These are phyloP conservation scores for Garrulus glandarius DNA, from an alignment of 2,797 vertebrate genomes.

Conservation along the genomic window DNA sequence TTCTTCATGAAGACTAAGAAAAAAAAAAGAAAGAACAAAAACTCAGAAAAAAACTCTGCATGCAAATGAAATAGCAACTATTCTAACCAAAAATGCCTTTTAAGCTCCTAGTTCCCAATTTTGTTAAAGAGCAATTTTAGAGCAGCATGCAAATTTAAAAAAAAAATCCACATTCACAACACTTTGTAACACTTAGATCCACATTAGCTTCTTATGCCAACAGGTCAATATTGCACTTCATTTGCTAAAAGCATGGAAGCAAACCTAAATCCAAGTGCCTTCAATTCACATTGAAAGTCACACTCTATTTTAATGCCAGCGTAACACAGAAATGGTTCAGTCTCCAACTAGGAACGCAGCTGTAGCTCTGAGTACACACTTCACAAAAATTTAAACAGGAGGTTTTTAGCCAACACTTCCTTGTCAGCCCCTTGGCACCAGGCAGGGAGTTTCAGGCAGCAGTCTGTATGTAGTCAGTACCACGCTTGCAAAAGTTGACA, in stretches of 20 bases:
- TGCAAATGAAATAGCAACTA: background rate
- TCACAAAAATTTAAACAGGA: background rate
- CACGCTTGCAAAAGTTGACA: background rate
- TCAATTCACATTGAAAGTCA: background rate
- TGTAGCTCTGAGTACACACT: background rate
- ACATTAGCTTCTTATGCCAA: background rate
- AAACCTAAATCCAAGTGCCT: background rate
- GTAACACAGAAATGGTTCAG: background rate
- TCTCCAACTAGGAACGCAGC: background rate
- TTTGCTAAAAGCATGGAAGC: background rate
- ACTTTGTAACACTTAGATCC: background rate
- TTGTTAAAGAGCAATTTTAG: background rate
- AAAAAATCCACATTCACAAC: background rate
- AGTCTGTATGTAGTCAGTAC: background rate
- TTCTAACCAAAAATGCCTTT: background rate
- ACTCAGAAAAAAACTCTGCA: background rate
- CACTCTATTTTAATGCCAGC: background rate
- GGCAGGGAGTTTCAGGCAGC: background rate
- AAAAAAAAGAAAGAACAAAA: background rate
- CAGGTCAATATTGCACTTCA: background rate
- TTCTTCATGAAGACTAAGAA: slow-evolving; percentile 91
- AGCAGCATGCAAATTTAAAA: background rate
- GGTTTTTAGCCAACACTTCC: background rate
- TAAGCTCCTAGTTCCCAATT: background rate
- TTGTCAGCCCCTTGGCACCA: background rate